Conservation (phyloP, 2,113 vertebrate species). For the Lichenostomus cassidix region DNA sequence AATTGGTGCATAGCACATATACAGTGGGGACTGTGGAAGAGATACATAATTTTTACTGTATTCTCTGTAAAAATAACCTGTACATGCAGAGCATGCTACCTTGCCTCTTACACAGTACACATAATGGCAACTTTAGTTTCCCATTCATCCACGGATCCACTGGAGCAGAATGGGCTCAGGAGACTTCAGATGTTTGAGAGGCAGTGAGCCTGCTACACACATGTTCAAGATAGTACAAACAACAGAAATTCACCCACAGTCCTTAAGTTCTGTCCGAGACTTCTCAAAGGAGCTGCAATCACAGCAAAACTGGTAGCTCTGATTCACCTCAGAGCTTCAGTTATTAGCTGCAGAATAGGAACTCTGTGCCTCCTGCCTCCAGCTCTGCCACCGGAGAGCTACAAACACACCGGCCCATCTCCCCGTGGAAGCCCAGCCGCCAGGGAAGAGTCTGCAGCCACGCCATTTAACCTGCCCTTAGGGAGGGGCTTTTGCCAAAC, state of each 20-base stretch:
- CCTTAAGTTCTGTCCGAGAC: neutral
- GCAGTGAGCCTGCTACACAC: neutral
- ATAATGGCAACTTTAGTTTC: neutral
- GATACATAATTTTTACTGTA: neutral
- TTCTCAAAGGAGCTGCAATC: neutral
- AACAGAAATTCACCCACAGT: neutral
- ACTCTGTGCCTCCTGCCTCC: neutral
- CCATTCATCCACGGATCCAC: too few relatives aligned
- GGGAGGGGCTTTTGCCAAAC: neutral
- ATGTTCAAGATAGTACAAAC: neutral
- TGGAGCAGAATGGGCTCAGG: neutral
- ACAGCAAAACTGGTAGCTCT: neutral
- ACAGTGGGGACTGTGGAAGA: neutral
- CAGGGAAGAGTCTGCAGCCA: neutral
- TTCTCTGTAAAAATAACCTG: neutral
- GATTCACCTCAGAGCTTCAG: neutral
- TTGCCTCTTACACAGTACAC: neutral
- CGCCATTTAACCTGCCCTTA: neutral
- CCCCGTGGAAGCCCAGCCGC: neutral
- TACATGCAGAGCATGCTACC: neutral
- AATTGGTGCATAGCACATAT: neutral
- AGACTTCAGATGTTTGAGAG: neutral
- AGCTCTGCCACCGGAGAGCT: neutral
- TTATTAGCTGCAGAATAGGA: neutral
- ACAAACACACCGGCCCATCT: rapidly evolving